Conservation (phyloP, 2,113 vertebrate genomes). For the Aspidoscelis tigris region DNA sequence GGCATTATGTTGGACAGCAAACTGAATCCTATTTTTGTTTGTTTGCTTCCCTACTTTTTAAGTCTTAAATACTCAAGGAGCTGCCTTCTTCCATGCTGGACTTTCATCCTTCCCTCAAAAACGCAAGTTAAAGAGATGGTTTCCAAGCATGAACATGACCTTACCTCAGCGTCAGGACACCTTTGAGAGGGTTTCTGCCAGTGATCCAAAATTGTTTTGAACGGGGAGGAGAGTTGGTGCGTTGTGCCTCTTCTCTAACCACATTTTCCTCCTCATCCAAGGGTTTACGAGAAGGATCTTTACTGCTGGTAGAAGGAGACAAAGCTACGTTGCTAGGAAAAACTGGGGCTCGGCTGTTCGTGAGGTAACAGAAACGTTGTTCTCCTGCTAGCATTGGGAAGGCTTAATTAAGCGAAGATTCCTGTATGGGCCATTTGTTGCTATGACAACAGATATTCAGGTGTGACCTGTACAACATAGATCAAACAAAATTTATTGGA, state of each 20-base stretch:
- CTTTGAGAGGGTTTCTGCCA: too few relatives aligned
- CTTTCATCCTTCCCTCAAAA: too few relatives aligned
- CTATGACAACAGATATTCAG: too few relatives aligned
- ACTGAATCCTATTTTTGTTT: too few relatives aligned
- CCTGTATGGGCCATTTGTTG: not conserved
- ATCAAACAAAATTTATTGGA: not conserved
- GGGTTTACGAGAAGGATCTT: constrained; percentile 85
- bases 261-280: constrained; percentile 43
- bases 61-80: too few relatives aligned
- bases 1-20: too few relatives aligned
- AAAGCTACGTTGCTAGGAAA: constrained; percentile 82
- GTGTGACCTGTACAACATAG: not conserved
- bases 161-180: too few relatives aligned
- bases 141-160: too few relatives aligned
- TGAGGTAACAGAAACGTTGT: constrained; percentile 73
- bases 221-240: not conserved
- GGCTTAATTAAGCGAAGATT: too few relatives aligned
- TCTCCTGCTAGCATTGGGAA: constrained; percentile 18
- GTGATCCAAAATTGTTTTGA: not conserved
- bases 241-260: not conserved
- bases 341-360: constrained; percentile 83
- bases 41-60: too few relatives aligned
- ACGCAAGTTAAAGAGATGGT: too few relatives aligned
- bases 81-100: too few relatives aligned
- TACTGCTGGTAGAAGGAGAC: constrained; percentile 87